A percentile compares a stretch with the other conserved stretches of the same genome.
Conservation (phyloP, 2,797 vertebrate species). For the Coregonus suidteri region DNA sequence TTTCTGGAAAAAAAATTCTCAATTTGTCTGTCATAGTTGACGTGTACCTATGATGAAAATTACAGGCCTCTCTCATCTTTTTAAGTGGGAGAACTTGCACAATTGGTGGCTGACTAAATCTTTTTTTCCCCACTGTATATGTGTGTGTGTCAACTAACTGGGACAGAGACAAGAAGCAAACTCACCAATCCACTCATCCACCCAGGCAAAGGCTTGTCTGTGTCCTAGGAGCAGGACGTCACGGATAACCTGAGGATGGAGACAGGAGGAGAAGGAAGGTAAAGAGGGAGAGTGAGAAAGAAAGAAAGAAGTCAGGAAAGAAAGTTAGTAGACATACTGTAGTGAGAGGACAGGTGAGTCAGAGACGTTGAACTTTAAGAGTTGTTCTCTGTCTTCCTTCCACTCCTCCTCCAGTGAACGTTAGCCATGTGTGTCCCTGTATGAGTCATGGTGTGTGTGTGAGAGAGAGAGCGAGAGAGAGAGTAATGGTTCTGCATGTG, state of each 20-base stretch:
- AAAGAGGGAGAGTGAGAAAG: slow-evolving; percentile 15
- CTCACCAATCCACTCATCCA: slow-evolving; percentile 97
- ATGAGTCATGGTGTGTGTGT: background rate
- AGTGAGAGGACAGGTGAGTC: background rate
- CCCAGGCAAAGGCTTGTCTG: slow-evolving; percentile 97
- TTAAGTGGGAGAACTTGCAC: too few species aligned
- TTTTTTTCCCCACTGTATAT: too few species aligned
- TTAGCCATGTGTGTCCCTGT: background rate
- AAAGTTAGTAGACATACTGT: background rate
- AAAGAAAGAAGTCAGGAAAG: background rate
- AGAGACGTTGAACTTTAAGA: background rate
- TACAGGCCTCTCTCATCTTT: too few species aligned
- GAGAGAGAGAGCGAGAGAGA: background rate
- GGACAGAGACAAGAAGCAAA: background rate
- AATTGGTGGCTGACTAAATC: too few species aligned
- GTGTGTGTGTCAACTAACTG: background rate
- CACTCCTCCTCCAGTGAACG: background rate
- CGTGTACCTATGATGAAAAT: too few species aligned
- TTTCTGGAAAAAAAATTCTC: too few species aligned
- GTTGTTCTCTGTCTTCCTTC: background rate
- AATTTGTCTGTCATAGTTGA: too few species aligned
- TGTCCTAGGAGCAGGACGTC: slow-evolving; percentile 95
- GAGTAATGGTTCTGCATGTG: background rate
- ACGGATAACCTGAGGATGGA: slow-evolving; percentile 84
- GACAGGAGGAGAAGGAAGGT: background rate